Base-by-base conservation (phyloP, 64 coral and sea anemone species). In the Montipora cactus region DNA sequence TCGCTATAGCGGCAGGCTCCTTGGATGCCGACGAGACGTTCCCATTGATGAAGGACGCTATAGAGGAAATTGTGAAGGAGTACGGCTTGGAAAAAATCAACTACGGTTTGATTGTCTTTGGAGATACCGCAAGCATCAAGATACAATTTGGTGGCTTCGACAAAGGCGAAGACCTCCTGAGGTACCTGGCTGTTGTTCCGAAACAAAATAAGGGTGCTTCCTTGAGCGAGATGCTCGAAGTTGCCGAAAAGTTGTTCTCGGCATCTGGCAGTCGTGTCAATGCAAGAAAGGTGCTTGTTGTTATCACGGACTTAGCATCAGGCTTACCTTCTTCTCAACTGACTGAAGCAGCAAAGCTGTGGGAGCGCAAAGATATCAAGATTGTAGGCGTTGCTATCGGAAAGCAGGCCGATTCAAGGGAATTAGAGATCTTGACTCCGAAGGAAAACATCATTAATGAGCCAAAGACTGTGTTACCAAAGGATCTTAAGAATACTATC, bases 41-140 rank as follows among this genome's bases (percentile, higher is more conserved):
- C 50, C 47, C 55, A 47, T 83, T 61, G n/a, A 91, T 50, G 91
- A 93, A 86, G 66, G 88, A 87, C 28, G 91, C 69, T 8, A 84
- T 97, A 5, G 74, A 75, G 49, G 64, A 93, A 7, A 81, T 97
- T 49, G 66, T 97, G 4, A 71, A 86, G 11, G 94, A 91, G 37
- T 94, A 97, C 52, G 89, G 92, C 46, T 53, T 87, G 19, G 81
- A 59, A 8, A 97, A 89, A 94, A 87, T 97, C 19, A 83, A 78
- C 4, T 97, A 97, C 52, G 92, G 88, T 7, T 81, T 97, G 18
- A 89, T 97, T 49, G 92, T 97, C 10, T 97, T 94, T 20, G 95
- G 95, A 22, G 83, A 94, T 19, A 89, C 88, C 76, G 92, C 95
- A 3, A 51, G 50, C 3, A 89, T 92, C 51, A 91, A 89, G 71